These are phyloP conservation scores for Aphaenogaster floridana DNA, from an alignment of 1,140 invertebrate genomes.

Conservation along the genomic window DNA sequence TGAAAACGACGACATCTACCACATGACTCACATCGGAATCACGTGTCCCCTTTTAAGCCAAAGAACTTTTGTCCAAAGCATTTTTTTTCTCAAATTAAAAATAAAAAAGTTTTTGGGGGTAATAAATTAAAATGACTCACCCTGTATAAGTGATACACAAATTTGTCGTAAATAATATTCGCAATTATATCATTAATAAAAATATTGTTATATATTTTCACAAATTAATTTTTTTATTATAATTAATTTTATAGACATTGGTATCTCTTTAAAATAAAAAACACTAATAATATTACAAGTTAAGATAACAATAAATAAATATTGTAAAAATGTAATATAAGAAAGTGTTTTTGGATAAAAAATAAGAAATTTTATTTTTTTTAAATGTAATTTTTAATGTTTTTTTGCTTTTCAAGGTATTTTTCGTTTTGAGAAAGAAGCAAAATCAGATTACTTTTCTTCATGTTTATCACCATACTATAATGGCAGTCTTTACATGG, in stretches of 20 bases:
- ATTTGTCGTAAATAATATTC: background rate
- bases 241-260: background rate
- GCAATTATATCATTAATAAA: background rate
- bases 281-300: background rate
- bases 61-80: no score
- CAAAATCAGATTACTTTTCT: slow-evolving; percentile 89
- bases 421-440: slow-evolving; percentile 90
- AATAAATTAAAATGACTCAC: no score
- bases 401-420: slow-evolving; percentile 81
- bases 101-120: no score
- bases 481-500: slow-evolving; percentile 87
- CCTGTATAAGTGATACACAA: background rate
- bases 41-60: no score
- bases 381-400: background rate
- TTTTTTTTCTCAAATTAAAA: no score
- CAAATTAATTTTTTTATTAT: background rate
- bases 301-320: background rate
- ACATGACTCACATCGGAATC: no score
- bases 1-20: no score
- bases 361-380: background rate
- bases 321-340: background rate
- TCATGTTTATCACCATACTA: slow-evolving; percentile 89
- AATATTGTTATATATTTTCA: background rate
- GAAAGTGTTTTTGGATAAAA: background rate
- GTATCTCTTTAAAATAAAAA: background rate